Evolutionary conservation across 2,113 vertebrate genomes (phyloP), one percentile per base, ranked within the genome.

Genomic region (Psittacula cyanocephala): DNA sequence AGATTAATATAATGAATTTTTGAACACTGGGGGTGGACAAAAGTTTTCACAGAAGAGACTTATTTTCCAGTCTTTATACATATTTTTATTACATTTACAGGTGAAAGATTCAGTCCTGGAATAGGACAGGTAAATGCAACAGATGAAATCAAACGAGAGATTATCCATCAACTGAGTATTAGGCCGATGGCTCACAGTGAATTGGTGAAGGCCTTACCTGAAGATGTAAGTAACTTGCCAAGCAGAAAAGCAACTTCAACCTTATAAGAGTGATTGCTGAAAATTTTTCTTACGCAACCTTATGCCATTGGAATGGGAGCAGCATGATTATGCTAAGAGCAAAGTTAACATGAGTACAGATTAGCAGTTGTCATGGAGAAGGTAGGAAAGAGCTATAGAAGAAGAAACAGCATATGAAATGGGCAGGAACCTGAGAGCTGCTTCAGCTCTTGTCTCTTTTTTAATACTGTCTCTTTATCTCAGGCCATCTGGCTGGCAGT

Each of bases 141-240:
- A 60, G 99, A 99, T 93, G 99, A 99, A 97, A 99, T 99, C 91
- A 98, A 98, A 87, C 97, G 99, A 70, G 99, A 99, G 97, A 99
- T 99, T 93, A 98, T 99, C 94, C 99, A 99, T 91, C 99, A 99
- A 95, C 97, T 99, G 88, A 99, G 99, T 84, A 99, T 99, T 97
- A 98, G 98, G 93, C 98, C 99, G 8, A 99, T 99, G 99, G 99
- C 99, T 81, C 99, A 99, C 97, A 99, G 99, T 65, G 99, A 99
- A 95, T 94, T 99, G 92, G 98, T 99, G 19, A 99, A 99, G 96
- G 99, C 99, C 22, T 98, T 99, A 55, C 99, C 99, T 47, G 99
- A 99, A 98, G 99, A 99, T 70, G 99, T 99, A 96, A 99, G 99
- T 98, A 81, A 27, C n/a, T 47, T 72, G 17, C 6, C 37, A 9